Percentiles rank a stretch among this genome's conserved stretches.
Conservation (phyloP, 2,888 invertebrate genomes). For the Tipula lateralis region DNA sequence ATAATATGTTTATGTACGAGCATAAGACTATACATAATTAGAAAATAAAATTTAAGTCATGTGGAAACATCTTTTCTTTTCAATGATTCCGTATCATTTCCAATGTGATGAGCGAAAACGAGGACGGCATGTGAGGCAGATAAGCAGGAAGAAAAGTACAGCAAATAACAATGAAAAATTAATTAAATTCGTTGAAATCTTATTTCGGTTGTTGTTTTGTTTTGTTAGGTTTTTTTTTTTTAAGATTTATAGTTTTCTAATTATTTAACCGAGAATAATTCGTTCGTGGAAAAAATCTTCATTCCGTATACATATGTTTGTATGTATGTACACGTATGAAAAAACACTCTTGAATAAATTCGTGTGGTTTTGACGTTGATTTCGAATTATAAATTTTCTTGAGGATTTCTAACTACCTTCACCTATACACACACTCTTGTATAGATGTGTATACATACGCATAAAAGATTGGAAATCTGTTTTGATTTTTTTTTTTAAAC, state of each 20-base stretch:
- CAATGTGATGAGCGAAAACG: not conserved
- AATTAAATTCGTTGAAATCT: not conserved
- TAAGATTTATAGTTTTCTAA: slow-evolving; percentile 5
- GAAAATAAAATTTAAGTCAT: not conserved
- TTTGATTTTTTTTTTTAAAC: too few species aligned
- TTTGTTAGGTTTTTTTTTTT: not conserved
- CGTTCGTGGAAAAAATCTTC: not conserved
- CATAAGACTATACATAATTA: not conserved
- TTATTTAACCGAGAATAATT: not conserved
- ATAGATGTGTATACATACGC: too few species aligned
- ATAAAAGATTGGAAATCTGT: too few species aligned
- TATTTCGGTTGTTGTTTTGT: not conserved
- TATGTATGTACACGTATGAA: not conserved
- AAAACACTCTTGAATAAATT: not conserved
- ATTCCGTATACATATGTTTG: not conserved
- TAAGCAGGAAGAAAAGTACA: not conserved
- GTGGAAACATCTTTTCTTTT: not conserved
- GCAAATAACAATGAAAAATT: not conserved
- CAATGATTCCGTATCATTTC: not conserved
- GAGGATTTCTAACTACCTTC: too few species aligned
- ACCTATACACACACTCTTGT: too few species aligned
- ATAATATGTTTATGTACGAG: not conserved
- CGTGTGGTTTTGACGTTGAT: not conserved
- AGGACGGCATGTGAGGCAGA: not conserved
- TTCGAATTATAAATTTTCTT: not conserved